Evolutionary conservation across 1,140 invertebrate genomes (phyloP), one percentile per base, ranked within the genome.

Genomic region (Procambarus clarkii): DNA sequence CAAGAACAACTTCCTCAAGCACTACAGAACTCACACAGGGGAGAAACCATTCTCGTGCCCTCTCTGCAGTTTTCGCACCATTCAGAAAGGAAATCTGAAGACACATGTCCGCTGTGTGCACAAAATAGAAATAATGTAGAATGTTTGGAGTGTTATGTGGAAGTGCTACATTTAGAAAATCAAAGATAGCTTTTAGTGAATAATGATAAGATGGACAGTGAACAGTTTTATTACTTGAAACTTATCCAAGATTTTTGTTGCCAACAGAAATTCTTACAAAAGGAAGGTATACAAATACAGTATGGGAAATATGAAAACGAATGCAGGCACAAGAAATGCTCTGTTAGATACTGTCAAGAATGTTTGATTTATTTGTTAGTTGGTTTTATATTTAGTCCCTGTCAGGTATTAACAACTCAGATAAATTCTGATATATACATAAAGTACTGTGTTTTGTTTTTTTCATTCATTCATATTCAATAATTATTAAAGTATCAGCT

Each of bases 1-100:
- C 88, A 90, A 90, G 88, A 90, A 90, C 81, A 83, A 90, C 88
- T 90, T 90, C 50, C n/a, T 71, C 15, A 90, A 90, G 80, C 88
- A 90, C 81, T 90, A 76, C 88, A 83, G 60, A 24, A 90, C 79
- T 54, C 88, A 90, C 69, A 90, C 88, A 2, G 88, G 88, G 50
- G 88, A 90, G 81, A 90, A 90, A 78, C 79, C 79, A 11, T 83
- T 74, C 88, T 74, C 13, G 8, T 90, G 88, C 46, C 48, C 58
- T 50, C 60, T 90, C 88, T 90, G 88, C 80, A 60, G 44, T 74
- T 90, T 83, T 76, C 88, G 88, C 45, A 90, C 88, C 48, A 82
- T 83, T 83, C 88, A 90, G 80, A 90, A 83, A 76, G 88, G 80
- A 24, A 90, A 90, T 24, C 88, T 90, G 11, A 90, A 83, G 71